These are phyloP conservation scores for Corythaeola cristata DNA, from an alignment of 2,113 vertebrate species.

Conservation along the genomic window DNA sequence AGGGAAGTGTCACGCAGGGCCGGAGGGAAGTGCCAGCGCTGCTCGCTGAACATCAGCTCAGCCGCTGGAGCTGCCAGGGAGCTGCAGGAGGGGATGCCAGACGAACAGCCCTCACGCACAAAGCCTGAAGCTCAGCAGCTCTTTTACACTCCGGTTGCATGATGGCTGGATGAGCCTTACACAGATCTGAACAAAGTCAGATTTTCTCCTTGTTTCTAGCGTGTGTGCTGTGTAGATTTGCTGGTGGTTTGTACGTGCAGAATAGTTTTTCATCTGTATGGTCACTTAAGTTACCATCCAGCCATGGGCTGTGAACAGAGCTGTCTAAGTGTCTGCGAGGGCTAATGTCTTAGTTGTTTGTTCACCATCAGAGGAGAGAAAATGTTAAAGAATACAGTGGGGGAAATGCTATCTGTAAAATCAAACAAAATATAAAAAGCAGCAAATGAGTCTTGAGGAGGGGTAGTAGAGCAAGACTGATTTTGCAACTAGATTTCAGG, in stretches of 20 bases:
- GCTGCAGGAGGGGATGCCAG: not conserved
- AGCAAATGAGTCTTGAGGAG: not conserved
- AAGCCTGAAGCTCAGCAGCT: not conserved
- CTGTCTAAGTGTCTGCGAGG: not conserved
- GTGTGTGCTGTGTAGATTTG: not conserved
- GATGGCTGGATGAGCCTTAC: not conserved
- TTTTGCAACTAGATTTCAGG: not conserved
- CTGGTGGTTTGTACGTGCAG: not conserved
- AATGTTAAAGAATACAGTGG: not conserved
- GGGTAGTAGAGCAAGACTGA: not conserved
- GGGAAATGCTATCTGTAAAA: not conserved
- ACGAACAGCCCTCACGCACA: not conserved
- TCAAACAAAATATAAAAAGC: not conserved
- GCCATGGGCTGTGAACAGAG: not conserved
- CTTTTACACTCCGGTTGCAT: not conserved
- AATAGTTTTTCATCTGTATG: not conserved
- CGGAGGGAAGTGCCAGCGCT: not conserved
- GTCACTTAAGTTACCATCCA: not conserved
- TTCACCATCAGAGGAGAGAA: not conserved
- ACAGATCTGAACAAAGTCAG: not conserved
- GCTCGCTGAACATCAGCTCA: not conserved
- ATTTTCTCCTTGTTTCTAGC: not conserved
- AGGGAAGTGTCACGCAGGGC: not conserved
- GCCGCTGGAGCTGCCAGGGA: not conserved
- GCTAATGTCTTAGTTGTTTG: not conserved